These are phyloP conservation scores for Dicentrarchus labrax DNA, from an alignment of 2,113 vertebrate species.

Conservation along the genomic window DNA sequence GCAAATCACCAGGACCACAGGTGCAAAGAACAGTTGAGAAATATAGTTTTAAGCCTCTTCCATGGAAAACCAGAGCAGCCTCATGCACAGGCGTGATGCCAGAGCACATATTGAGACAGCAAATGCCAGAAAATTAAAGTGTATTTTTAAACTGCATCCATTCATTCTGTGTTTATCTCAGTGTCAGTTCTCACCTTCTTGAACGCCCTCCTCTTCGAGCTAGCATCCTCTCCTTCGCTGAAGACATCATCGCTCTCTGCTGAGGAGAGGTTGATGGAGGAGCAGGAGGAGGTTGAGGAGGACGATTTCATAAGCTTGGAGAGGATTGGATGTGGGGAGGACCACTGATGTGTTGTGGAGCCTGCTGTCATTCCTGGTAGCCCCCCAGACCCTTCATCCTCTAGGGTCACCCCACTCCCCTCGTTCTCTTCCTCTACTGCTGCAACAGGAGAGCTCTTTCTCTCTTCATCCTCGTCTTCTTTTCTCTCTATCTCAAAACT, in stretches of 20 bases:
- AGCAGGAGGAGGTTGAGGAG: conserved; percentile 81
- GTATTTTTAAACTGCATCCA: not conserved
- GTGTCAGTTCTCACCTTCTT: conserved; percentile 79
- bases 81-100: not conserved
- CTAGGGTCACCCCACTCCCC: conserved; percentile 9
- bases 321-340: conserved; percentile 69
- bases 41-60: conserved; percentile 40
- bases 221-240: conserved; percentile 82
- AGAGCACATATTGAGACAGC: not conserved
- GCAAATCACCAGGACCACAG: conserved; percentile 77
- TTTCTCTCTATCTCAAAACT: conserved; percentile 22
- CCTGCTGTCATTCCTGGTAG: not conserved
- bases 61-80: conserved; percentile 34
- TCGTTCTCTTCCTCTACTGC: conserved; percentile 31
- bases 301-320: conserved; percentile 79
- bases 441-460: conserved; percentile 6
- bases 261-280: conserved; percentile 83
- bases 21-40: conserved; percentile 64
- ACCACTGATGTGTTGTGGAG: conserved; percentile 15
- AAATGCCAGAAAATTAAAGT: not conserved
- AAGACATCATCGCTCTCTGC: conserved; percentile 86
- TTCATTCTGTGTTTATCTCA: not conserved
- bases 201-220: conserved; percentile 71
- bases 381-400: conserved; percentile 7
- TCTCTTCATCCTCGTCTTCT: conserved; percentile 27